A percentile compares a stretch with the other conserved stretches of the same genome.
Evolutionary conservation across 2,888 invertebrate genomes (phyloP).

Genomic region (Creontiades dilutus): DNA sequence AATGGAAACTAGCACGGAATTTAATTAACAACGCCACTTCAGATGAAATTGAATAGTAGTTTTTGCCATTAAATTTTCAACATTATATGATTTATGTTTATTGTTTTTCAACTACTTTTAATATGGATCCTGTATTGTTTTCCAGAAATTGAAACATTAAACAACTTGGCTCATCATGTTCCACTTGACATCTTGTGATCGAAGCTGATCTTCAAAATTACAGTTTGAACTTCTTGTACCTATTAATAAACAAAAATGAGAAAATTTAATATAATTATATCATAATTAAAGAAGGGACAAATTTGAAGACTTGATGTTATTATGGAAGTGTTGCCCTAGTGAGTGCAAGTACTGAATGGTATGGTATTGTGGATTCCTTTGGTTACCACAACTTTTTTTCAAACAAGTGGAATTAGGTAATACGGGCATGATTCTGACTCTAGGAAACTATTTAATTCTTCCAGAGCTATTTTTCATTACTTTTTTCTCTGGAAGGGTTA

Average conservation of each 20-base stretch:
- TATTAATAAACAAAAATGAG: too few relatives aligned
- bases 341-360: conserved; percentile 8
- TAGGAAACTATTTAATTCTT: background rate
- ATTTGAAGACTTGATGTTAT: background rate
- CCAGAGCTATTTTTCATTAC: background rate
- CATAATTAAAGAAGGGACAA: background rate
- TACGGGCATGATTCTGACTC: background rate
- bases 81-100: background rate
- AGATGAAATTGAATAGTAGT: too few relatives aligned
- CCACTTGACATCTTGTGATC: background rate
- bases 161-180: background rate
- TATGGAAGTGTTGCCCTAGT: background rate
- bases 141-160: background rate
- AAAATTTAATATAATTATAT: too few relatives aligned
- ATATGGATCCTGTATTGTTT: background rate
- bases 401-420: too few relatives aligned
- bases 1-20: too few relatives aligned
- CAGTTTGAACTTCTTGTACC: background rate
- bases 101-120: background rate
- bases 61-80: background rate
- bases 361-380: background rate
- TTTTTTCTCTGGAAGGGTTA: background rate
- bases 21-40: too few relatives aligned
- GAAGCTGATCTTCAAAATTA: background rate
- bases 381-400: too few relatives aligned